Percentiles rank a stretch among this genome's conserved stretches.
These are phyloP conservation scores for Caenorhabditis sp. DNA, from an alignment of 2,888 invertebrate species.

Conservation along the genomic window DNA sequence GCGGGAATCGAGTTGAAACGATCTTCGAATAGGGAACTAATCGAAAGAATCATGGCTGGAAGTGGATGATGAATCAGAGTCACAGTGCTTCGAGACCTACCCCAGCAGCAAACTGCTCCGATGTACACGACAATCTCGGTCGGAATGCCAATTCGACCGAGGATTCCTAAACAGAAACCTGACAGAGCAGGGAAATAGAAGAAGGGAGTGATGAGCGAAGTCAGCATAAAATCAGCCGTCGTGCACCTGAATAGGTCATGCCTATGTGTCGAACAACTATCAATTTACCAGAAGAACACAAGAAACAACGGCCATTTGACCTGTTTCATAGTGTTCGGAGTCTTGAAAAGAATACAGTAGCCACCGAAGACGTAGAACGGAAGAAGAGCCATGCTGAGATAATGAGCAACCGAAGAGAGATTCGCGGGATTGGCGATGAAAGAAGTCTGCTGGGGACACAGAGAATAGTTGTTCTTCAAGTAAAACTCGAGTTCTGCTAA, in stretches of 20 bases:
- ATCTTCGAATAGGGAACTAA: conserved; percentile 20
- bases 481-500: conserved; percentile 8
- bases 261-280: too few relatives aligned
- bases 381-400: conserved; percentile 10
- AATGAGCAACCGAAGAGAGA: conserved; percentile 10
- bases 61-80: neutral
- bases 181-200: conserved; percentile 16
- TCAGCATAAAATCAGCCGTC: neutral
- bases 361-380: conserved; percentile 25
- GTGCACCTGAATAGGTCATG: conserved; percentile 17
- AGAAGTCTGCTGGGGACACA: neutral
- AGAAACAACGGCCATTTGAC: conserved; percentile 27
- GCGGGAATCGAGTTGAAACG: conserved; percentile 16
- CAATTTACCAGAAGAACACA: conserved; percentile 1
- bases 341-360: conserved; percentile 26
- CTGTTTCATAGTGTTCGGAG: conserved; percentile 14
- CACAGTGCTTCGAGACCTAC: neutral
- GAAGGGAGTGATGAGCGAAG: conserved; percentile 13
- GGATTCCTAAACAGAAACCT: conserved; percentile 8
- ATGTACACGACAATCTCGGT: conserved; percentile 5
- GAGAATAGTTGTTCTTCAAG: neutral
- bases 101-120: conserved; percentile 6
- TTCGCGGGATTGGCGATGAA: neutral
- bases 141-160: conserved; percentile 2
- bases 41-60: conserved; percentile 15